These are phyloP conservation scores for Drosophila robusta DNA, from an alignment of 2,888 invertebrate genomes.

Conservation along the genomic window DNA sequence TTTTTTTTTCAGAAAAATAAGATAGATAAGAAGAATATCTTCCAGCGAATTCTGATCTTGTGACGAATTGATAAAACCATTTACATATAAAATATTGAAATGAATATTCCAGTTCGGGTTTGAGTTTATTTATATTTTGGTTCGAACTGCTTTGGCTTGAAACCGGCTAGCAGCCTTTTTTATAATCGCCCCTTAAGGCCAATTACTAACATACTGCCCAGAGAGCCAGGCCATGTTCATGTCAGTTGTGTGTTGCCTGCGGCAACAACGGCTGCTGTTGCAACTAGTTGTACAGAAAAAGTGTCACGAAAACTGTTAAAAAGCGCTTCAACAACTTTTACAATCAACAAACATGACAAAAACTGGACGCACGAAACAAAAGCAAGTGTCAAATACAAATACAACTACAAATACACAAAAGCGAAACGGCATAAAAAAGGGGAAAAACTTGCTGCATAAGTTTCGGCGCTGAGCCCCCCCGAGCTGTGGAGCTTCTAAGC, in stretches of 20 bases:
- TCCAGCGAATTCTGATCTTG: too few species aligned
- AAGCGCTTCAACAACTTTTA: slow-evolving; percentile 78
- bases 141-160: too few species aligned
- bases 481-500: slow-evolving; percentile 3
- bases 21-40: too few species aligned
- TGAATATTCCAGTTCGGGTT: too few species aligned
- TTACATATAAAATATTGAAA: too few species aligned
- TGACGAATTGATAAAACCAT: too few species aligned
- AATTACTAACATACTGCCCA: slow-evolving; percentile 6
- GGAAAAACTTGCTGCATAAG: slow-evolving; percentile 54
- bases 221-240: slow-evolving; percentile 32
- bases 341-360: slow-evolving; percentile 80
- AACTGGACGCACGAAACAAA: slow-evolving; percentile 65
- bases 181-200: slow-evolving; percentile 26
- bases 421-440: not conserved
- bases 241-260: slow-evolving; percentile 45
- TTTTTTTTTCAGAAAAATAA: too few species aligned
- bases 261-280: slow-evolving; percentile 28
- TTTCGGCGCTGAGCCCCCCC: slow-evolving; percentile 35
- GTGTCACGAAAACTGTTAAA: slow-evolving; percentile 76
- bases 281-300: slow-evolving; percentile 23
- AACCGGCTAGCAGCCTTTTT: slow-evolving; percentile 13
- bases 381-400: slow-evolving; percentile 69
- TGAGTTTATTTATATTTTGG: too few species aligned
- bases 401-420: slow-evolving; percentile 19